phyloP scores from a whole-genome alignment of 2,113 vertebrate genomes.

The Ursus arctos region DNA sequence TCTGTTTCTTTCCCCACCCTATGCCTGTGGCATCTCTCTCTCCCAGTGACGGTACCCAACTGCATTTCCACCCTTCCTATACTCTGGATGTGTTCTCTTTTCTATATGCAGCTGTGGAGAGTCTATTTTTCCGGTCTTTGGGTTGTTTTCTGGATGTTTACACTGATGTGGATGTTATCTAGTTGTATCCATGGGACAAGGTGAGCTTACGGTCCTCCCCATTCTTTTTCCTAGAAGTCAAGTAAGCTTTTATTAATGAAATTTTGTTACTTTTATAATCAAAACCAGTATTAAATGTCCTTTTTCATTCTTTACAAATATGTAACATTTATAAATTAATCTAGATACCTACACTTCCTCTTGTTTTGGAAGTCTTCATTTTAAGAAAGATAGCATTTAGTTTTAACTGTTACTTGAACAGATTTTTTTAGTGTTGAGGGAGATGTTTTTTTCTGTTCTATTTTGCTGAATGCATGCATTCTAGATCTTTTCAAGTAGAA shows the following conservation, averaged over 20 bases:
- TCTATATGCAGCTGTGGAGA: background rate
- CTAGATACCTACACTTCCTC: background rate
- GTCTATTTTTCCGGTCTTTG: background rate
- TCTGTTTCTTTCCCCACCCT: background rate
- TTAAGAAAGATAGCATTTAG: background rate
- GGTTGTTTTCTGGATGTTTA: background rate
- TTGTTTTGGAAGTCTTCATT: conserved; percentile 32
- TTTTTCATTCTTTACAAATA: conserved; percentile 5
- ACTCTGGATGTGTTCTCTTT: background rate
- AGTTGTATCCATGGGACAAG: background rate
- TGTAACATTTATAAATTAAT: background rate
- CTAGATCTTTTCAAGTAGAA: background rate
- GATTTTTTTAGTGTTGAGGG: background rate
- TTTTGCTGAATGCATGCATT: background rate
- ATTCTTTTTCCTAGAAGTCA: background rate
- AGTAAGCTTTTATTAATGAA: background rate
- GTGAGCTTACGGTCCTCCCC: background rate
- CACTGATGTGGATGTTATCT: background rate
- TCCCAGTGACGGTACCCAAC: background rate
- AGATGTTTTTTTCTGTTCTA: background rate
- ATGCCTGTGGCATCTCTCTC: background rate
- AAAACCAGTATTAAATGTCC: background rate
- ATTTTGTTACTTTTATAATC: background rate
- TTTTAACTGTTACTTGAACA: background rate
- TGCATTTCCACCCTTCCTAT: background rate